phyloP scores from a whole-genome alignment of 2,113 vertebrate species.

The Sarotherodon lohbergeri region DNA sequence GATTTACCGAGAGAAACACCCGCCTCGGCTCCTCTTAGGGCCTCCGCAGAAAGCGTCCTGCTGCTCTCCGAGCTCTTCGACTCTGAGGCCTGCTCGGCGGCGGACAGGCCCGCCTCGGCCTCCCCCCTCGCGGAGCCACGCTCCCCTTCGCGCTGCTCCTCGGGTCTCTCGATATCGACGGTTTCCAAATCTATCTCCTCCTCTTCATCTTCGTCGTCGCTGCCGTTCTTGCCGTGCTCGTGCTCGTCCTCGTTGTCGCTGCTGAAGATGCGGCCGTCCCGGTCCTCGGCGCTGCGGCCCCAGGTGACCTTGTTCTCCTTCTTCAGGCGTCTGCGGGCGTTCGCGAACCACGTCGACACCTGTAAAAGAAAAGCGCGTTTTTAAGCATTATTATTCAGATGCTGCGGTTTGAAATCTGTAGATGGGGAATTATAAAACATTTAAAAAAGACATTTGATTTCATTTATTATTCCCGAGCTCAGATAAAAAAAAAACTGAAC shows the following conservation, averaged over 20 bases:
- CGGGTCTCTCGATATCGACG: constrained; percentile 92
- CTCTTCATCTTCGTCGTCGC: constrained; percentile 88
- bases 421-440: neutral
- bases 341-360: constrained; percentile 95
- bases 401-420: neutral
- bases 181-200: constrained; percentile 98
- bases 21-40: constrained; percentile 69
- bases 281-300: constrained; percentile 93
- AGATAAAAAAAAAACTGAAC: neutral
- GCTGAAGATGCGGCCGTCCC: constrained; percentile 89
- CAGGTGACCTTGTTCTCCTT: constrained; percentile 97
- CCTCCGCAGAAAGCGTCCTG: constrained; percentile 72
- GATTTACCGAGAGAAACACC: constrained; percentile 75
- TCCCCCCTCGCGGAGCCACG: constrained; percentile 60
- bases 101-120: constrained; percentile 76
- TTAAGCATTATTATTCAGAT: neutral
- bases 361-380: constrained; percentile 23
- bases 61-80: constrained; percentile 65
- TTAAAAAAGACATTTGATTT: neutral
- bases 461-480: neutral
- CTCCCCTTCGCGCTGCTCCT: constrained; percentile 82
- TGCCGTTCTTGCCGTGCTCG: constrained; percentile 73
- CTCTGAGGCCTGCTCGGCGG: constrained; percentile 63
- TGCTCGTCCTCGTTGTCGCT: constrained; percentile 91
- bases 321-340: constrained; percentile 87